phyloP scores from a whole-genome alignment of 2,113 vertebrate species.

The Cebus imitator region DNA sequence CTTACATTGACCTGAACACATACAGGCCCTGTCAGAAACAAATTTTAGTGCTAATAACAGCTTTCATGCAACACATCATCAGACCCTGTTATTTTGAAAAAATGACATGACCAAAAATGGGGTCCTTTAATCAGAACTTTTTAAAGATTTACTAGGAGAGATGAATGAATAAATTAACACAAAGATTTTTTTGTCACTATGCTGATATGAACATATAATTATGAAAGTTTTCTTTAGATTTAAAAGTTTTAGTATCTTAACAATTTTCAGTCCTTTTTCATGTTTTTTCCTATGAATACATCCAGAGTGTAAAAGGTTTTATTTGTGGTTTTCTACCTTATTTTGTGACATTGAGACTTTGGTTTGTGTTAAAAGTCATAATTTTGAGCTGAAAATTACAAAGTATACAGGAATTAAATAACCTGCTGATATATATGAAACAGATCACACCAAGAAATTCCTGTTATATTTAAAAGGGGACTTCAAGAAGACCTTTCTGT shows the following conservation, averaged over 20 bases:
- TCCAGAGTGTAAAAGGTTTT: neutral
- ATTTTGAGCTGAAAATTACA: constrained; percentile 31
- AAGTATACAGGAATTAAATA: constrained; percentile 15
- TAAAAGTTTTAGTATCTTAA: constrained; percentile 15
- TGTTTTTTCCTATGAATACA: neutral
- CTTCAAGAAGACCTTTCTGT: neutral
- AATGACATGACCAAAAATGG: constrained; percentile 20
- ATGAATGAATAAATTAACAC: constrained; percentile 25
- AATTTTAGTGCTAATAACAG: constrained; percentile 43
- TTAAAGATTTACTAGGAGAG: constrained; percentile 10
- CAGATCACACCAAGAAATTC: neutral
- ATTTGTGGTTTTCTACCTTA: neutral
- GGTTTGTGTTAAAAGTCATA: neutral
- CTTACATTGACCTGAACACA: constrained; percentile 38
- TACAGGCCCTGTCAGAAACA: constrained; percentile 42
- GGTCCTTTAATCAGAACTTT: constrained; percentile 46
- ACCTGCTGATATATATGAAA: neutral
- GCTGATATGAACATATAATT: constrained; percentile 55
- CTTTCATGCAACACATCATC: constrained; percentile 43
- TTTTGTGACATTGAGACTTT: neutral
- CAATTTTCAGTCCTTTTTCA: neutral
- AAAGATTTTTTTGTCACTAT: constrained; percentile 5
- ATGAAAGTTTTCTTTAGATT: constrained; percentile 3
- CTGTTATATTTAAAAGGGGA: neutral
- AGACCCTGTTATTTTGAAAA: constrained; percentile 56